A percentile compares a stretch with the other conserved stretches of the same genome.
Evolutionary conservation across 2,888 invertebrate genomes (phyloP).

Genomic region (Ormyrus pomaceus): DNA sequence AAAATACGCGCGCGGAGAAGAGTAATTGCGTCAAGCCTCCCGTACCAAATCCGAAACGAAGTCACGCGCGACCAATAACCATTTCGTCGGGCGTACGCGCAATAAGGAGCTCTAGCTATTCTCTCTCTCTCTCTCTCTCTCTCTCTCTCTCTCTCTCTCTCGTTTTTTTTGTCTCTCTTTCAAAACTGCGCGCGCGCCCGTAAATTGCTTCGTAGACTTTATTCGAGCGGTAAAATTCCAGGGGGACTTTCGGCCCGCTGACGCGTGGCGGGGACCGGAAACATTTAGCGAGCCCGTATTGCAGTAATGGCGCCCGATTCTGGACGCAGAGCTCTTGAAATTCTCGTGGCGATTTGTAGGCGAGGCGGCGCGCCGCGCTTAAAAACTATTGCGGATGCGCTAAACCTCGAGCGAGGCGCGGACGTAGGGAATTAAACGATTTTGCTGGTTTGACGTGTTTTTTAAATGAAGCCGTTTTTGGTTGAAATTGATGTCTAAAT

Average conservation of each 20-base stretch:
- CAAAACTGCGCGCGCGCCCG: too few relatives aligned
- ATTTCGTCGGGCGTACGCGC: not conserved
- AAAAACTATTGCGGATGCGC: conserved; percentile 19
- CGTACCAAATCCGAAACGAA: conserved; percentile 13
- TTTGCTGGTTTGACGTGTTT: too few relatives aligned
- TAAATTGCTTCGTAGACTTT: too few relatives aligned
- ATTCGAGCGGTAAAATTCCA: not conserved
- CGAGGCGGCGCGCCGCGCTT: not conserved
- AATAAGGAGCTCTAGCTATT: too few relatives aligned
- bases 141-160: too few relatives aligned
- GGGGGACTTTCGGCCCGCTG: not conserved
- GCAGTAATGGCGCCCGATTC: conserved; percentile 17
- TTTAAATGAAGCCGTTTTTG: too few relatives aligned
- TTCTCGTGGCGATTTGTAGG: conserved; percentile 20
- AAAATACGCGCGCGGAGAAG: not conserved
- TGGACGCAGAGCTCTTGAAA: not conserved
- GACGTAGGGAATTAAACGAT: not conserved
- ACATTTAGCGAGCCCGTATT: conserved; percentile 9
- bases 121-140: too few relatives aligned
- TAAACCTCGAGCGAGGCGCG: not conserved
- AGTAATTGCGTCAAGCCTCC: conserved; percentile 30
- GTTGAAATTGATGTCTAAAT: too few relatives aligned
- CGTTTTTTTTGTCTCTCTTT: too few relatives aligned
- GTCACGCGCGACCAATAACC: conserved; percentile 29
- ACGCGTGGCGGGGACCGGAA: conserved; percentile 16